These are phyloP conservation scores for Genyomyrus donnyi DNA, from an alignment of 2,113 vertebrate genomes.

Conservation along the genomic window DNA sequence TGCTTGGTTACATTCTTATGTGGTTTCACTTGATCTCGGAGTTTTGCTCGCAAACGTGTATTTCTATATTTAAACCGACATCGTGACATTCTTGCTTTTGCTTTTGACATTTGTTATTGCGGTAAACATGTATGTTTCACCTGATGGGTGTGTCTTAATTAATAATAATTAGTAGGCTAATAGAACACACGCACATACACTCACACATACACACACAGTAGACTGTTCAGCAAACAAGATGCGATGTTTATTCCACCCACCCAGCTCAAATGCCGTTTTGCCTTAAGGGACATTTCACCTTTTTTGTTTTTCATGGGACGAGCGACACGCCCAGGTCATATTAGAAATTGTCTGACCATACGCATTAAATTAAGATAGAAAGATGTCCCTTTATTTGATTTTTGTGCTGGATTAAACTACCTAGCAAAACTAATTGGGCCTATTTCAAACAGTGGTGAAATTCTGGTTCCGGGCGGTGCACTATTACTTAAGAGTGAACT, in stretches of 20 bases:
- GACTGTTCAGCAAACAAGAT: not conserved
- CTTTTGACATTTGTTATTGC: not conserved
- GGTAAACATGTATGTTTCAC: slow-evolving; percentile 1
- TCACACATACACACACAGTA: not conserved
- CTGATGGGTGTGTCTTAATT: not conserved
- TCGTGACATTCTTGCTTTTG: not conserved
- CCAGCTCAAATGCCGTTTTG: not conserved
- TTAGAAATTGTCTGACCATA: not conserved
- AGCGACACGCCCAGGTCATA: slow-evolving; percentile 1
- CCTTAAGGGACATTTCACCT: not conserved
- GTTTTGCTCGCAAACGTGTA: not conserved
- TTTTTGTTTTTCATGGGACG: not conserved
- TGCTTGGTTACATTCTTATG: not conserved
- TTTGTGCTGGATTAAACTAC: not conserved
- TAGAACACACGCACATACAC: not conserved
- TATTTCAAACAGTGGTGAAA: not conserved
- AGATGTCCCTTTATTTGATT: not conserved
- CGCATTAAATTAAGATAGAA: not conserved
- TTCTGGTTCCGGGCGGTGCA: not conserved
- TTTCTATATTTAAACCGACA: not conserved
- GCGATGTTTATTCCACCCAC: not conserved
- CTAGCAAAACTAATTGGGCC: not conserved
- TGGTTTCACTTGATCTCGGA: not conserved
- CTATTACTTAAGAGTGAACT: not conserved
- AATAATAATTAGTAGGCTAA: not conserved